These are phyloP conservation scores for Calyptomena viridis DNA, from an alignment of 2,113 vertebrate genomes.

Conservation along the genomic window DNA sequence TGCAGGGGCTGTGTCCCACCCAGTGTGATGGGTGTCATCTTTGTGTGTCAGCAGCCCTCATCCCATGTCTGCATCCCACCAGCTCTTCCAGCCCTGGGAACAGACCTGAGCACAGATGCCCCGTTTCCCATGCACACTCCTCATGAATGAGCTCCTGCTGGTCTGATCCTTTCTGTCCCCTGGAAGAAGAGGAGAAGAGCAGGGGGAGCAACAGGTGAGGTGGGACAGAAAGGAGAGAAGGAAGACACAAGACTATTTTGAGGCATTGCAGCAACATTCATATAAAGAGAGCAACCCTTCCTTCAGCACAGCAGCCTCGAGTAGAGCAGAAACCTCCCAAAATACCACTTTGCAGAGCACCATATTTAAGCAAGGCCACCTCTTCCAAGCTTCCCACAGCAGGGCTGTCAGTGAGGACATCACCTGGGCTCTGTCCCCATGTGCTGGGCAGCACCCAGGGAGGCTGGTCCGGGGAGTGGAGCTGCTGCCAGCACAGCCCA, in stretches of 20 bases:
- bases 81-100: not conserved
- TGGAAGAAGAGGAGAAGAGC: not conserved
- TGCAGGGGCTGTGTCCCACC: not conserved
- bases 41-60: not conserved
- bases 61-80: not conserved
- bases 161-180: not conserved
- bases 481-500: not conserved
- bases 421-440: not conserved
- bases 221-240: not conserved
- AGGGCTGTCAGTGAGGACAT: not conserved
- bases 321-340: not conserved
- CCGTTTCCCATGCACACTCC: rapidly evolving
- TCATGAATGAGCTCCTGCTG: not conserved
- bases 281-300: not conserved
- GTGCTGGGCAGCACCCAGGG: not conserved
- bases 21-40: not conserved
- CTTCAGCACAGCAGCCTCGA: not conserved
- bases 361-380: not conserved
- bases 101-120: not conserved
- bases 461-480: not conserved
- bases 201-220: not conserved
- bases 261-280: not conserved
- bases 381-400: not conserved
- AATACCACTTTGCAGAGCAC: not conserved
- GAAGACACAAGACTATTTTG: not conserved